Conservation (phyloP, 1,140 invertebrate genomes). For the Dinoponera quadriceps region DNA sequence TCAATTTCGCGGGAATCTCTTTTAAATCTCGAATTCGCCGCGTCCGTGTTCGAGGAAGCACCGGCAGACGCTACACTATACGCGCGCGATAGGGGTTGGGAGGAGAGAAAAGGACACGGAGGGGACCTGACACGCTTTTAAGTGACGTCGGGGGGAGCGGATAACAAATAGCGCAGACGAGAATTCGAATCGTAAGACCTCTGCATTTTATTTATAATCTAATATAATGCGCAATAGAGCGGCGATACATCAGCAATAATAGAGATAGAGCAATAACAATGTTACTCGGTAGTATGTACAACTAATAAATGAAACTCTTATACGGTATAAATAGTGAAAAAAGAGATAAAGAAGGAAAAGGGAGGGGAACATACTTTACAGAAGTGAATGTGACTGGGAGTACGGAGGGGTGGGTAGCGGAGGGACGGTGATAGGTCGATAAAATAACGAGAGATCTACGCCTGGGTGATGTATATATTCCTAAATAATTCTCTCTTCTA, state of each 20-base stretch:
- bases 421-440: neutral
- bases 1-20: conserved; percentile 79
- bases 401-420: too few relatives aligned
- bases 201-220: conserved; percentile 68
- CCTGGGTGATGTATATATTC: neutral
- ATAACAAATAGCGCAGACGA: conserved; percentile 41
- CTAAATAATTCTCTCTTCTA: conserved; percentile 13
- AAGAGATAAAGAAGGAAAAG: neutral
- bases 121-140: neutral
- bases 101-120: neutral
- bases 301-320: conserved; percentile 46
- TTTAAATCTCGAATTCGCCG: conserved; percentile 75
- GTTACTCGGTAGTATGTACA: conserved; percentile 65
- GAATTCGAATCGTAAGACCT: conserved; percentile 37
- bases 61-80: too few relatives aligned
- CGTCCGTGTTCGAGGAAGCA: conserved; percentile 2
- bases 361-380: conserved; percentile 53
- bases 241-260: conserved; percentile 54
- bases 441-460: conserved; percentile 2
- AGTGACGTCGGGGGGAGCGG: neutral
- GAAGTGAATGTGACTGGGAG: neutral
- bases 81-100: neutral
- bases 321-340: conserved; percentile 9
- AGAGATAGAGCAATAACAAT: conserved; percentile 49
- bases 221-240: conserved; percentile 51